phyloP scores from a whole-genome alignment of 2,888 invertebrate genomes.

The Dioctria rufipes region DNA sequence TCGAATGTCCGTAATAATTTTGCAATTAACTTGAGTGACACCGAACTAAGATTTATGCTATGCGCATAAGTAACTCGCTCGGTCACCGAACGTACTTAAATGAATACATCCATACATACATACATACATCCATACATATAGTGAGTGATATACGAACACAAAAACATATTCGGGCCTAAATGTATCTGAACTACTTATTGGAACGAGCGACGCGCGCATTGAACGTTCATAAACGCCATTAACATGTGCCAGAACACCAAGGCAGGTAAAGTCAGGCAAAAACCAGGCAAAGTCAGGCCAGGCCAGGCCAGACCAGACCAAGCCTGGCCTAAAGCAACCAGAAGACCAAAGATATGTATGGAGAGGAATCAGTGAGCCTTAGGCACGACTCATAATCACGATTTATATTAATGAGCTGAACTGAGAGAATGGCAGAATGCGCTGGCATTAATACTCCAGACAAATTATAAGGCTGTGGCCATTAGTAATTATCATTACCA shows the following conservation, averaged over 20 bases:
- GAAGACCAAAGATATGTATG: not conserved
- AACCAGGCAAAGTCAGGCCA: no score
- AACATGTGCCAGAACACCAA: slow-evolving; percentile 46
- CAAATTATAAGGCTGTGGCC: slow-evolving; percentile 60
- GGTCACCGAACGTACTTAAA: slow-evolving; percentile 36
- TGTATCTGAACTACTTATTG: slow-evolving; percentile 49
- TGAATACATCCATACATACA: not conserved
- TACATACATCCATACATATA: no score
- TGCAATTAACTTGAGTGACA: slow-evolving; percentile 60
- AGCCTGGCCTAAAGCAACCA: no score
- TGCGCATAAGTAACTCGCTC: slow-evolving; percentile 43
- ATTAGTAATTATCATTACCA: slow-evolving; percentile 64
- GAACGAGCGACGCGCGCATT: slow-evolving; percentile 14
- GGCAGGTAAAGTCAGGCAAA: not conserved
- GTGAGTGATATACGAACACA: no score
- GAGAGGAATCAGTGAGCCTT: slow-evolving; percentile 58
- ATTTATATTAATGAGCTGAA: slow-evolving; percentile 63
- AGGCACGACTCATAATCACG: slow-evolving; percentile 64
- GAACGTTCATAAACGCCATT: slow-evolving; percentile 45
- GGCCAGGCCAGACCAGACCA: no score
- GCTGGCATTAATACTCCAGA: slow-evolving; percentile 56
- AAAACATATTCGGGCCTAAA: no score
- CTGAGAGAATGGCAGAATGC: slow-evolving; percentile 45
- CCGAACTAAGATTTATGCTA: slow-evolving; percentile 59
- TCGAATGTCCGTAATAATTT: slow-evolving; percentile 57